Conservation (phyloP, 2,113 vertebrate species). For the Megaceryle maxima region DNA sequence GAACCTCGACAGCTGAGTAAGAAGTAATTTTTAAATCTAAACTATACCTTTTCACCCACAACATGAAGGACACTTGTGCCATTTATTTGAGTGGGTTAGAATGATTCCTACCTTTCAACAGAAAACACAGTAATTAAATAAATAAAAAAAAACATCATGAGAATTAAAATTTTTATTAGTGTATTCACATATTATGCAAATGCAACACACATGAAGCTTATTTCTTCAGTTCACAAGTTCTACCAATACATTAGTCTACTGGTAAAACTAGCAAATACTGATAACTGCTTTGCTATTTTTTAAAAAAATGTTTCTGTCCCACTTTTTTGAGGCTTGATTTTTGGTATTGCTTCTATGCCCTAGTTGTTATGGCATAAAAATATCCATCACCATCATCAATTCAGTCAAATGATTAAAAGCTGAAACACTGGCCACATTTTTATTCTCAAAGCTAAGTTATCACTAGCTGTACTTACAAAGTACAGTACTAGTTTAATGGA, state of each 20-base stretch:
- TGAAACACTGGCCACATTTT: conserved; percentile 74
- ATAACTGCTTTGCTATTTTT: conserved; percentile 75
- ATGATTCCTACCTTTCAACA: background rate
- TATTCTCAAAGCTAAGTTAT: conserved; percentile 70
- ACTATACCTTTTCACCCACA: background rate
- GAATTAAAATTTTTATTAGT: conserved; percentile 94
- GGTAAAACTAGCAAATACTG: conserved; percentile 83
- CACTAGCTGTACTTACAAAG: conserved; percentile 78
- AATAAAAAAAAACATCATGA: conserved; percentile 42
- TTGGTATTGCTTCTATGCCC: conserved; percentile 72
- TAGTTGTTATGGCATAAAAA: conserved; percentile 60
- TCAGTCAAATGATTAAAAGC: conserved; percentile 51
- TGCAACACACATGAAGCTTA: conserved; percentile 89
- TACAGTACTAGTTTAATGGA: conserved; percentile 73
- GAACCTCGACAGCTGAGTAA: background rate
- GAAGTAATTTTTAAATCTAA: background rate
- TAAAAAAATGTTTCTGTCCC: conserved; percentile 34
- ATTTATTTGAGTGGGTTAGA: background rate
- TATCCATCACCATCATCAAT: conserved; percentile 10
- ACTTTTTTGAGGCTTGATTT: conserved; percentile 47
- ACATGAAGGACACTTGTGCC: background rate
- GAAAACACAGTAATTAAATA: background rate
- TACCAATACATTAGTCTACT: conserved; percentile 86
- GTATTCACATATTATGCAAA: conserved; percentile 95
- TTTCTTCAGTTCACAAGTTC: conserved; percentile 83